Evolutionary conservation across 2,888 invertebrate species (phyloP).

Genomic region (Parnassius smintheus): DNA sequence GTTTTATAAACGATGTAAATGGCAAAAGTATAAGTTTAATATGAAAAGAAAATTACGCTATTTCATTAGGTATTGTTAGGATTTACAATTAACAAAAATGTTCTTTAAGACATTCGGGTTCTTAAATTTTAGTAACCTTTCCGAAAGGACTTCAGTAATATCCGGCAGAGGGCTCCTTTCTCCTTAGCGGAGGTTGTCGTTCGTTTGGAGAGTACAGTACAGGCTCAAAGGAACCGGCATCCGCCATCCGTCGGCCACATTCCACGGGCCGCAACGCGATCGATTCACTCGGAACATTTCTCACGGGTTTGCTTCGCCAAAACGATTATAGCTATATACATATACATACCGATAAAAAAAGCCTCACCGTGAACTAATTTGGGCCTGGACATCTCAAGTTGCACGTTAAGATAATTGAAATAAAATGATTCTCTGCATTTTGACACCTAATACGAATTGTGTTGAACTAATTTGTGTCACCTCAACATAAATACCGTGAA

Average conservation of each 20-base stretch:
- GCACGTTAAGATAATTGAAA: slow-evolving; percentile 41
- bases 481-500: no score
- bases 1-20: no score
- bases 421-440: slow-evolving; percentile 32
- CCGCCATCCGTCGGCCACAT: slow-evolving; percentile 73
- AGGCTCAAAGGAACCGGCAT: slow-evolving; percentile 77
- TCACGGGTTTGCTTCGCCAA: slow-evolving; percentile 79
- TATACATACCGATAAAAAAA: slow-evolving; percentile 39
- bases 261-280: slow-evolving; percentile 62
- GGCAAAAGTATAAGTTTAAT: no score
- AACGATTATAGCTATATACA: slow-evolving; percentile 57
- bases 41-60: no score
- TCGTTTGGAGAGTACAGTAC: slow-evolving; percentile 63
- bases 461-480: no score
- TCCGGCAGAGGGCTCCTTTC: slow-evolving; percentile 64
- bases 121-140: slow-evolving; percentile 33
- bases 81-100: no score
- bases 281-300: slow-evolving; percentile 75
- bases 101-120: slow-evolving; percentile 29
- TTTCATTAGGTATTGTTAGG: no score
- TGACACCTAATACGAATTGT: slow-evolving; percentile 29
- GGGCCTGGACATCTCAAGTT: slow-evolving; percentile 40
- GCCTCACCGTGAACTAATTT: slow-evolving; percentile 44
- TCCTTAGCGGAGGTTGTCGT: slow-evolving; percentile 66
- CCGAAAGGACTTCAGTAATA: slow-evolving; percentile 46